Conservation (phyloP, 2,888 invertebrate species). For the Parnassius glacialis region DNA sequence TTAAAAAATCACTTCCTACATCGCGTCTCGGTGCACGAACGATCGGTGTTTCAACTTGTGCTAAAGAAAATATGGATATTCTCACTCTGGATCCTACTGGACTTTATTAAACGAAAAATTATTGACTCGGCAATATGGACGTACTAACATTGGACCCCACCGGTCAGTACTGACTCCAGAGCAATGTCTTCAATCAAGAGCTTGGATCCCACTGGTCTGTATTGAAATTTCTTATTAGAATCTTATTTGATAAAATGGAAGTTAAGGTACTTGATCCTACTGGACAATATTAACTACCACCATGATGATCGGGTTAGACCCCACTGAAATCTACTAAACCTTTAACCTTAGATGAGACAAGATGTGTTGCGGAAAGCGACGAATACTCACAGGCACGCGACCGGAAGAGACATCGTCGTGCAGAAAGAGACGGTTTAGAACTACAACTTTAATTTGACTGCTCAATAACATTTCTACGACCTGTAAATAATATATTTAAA, state of each 20-base stretch:
- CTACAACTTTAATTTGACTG: slow-evolving; percentile 38
- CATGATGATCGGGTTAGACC: slow-evolving; percentile 68
- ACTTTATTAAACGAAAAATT: slow-evolving; percentile 55
- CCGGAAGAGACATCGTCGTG: slow-evolving; percentile 75
- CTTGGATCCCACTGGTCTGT: slow-evolving; percentile 49
- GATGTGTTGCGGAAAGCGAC: slow-evolving; percentile 75
- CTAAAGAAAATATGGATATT: slow-evolving; percentile 63
- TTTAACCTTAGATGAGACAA: slow-evolving; percentile 46
- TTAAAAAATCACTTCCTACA: slow-evolving; percentile 34
- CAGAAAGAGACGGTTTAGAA: slow-evolving; percentile 66
- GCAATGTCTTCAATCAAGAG: slow-evolving; percentile 45
- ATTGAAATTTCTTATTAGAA: slow-evolving; percentile 49
- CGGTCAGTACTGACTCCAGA: slow-evolving; percentile 53
- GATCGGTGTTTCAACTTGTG: slow-evolving; percentile 63
- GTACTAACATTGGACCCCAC: slow-evolving; percentile 65
- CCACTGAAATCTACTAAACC: slow-evolving; percentile 68
- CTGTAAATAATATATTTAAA: slow-evolving; percentile 69
- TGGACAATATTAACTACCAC: slow-evolving; percentile 58
- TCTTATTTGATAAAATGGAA: slow-evolving; percentile 43
- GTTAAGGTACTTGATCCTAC: slow-evolving; percentile 63
- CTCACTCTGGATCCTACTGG: slow-evolving; percentile 72
- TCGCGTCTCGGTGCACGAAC: slow-evolving; percentile 51
- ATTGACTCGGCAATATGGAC: slow-evolving; percentile 51
- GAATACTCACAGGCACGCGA: slow-evolving; percentile 65
- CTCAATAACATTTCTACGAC: slow-evolving; percentile 51